A percentile compares a stretch with the other conserved stretches of the same genome.
Evolutionary conservation across 2,113 vertebrate species (phyloP).

Genomic region (Psephotus haematonotus): DNA sequence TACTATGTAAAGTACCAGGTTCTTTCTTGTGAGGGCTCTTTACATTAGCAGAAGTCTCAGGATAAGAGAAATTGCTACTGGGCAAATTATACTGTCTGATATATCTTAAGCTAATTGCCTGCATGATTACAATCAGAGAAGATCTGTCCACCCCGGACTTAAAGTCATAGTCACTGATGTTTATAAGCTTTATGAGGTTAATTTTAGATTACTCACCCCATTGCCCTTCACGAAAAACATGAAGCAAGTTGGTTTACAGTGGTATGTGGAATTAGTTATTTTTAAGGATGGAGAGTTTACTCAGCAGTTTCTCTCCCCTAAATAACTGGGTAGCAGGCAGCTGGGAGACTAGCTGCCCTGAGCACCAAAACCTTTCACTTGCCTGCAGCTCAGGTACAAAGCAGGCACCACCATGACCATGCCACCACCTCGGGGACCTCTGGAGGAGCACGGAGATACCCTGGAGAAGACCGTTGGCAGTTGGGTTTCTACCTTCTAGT

Average conservation of each 20-base stretch:
- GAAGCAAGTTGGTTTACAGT: neutral
- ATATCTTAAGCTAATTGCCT: neutral
- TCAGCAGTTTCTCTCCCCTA: neutral
- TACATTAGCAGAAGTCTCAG: neutral
- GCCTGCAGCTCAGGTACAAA: neutral
- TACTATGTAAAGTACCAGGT: neutral
- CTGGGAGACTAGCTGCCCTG: neutral
- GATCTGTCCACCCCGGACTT: neutral
- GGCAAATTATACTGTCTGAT: neutral
- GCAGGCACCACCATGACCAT: neutral
- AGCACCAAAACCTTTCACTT: neutral
- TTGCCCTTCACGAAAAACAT: neutral
- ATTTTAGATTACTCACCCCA: neutral
- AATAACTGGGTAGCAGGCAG: neutral
- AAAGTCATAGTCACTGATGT: neutral
- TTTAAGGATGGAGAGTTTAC: neutral
- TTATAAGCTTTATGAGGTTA: slow-evolving; percentile 4
- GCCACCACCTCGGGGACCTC: rapidly evolving
- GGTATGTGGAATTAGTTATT: neutral
- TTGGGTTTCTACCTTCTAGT: neutral
- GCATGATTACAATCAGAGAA: neutral
- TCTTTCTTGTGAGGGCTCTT: neutral
- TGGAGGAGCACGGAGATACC: neutral
- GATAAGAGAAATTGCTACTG: neutral
- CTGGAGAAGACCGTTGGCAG: neutral